Conservation (phyloP, 2,888 invertebrate species). For the Tetragnatha montana region DNA sequence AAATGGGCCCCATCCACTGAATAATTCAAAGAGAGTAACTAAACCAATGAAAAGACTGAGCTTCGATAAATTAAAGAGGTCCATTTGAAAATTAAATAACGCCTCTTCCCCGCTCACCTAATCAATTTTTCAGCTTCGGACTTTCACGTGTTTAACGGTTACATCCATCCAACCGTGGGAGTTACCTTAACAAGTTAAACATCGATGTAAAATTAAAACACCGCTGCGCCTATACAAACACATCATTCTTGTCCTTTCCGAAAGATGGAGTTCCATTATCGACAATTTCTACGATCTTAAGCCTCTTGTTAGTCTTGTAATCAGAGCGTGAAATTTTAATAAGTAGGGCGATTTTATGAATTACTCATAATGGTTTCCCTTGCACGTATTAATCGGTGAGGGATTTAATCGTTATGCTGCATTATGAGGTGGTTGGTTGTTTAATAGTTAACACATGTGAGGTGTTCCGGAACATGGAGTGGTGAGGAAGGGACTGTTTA, state of each 20-base stretch:
- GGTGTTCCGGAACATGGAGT: not conserved
- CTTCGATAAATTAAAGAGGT: not conserved
- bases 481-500: not conserved
- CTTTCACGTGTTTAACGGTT: not conserved
- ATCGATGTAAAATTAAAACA: conserved; percentile 15
- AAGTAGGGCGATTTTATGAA: conserved; percentile 35
- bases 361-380: conserved; percentile 44
- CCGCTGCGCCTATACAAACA: conserved; percentile 1
- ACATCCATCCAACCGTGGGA: not conserved
- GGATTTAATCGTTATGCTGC: conserved; percentile 26
- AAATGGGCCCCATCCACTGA: not conserved
- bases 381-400: conserved; percentile 28
- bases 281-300: not conserved
- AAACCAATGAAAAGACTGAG: not conserved
- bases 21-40: not conserved
- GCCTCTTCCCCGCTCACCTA: not conserved
- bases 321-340: conserved; percentile 13
- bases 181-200: conserved; percentile 5
- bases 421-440: conserved; percentile 26
- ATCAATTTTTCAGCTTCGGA: not conserved
- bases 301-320: conserved; percentile 22
- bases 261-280: not conserved
- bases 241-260: conserved; percentile 2
- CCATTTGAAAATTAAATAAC: not conserved
- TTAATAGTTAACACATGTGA: not conserved